Evolutionary conservation across 2,888 invertebrate species (phyloP).

Genomic region (Fissipunctia ypsillon): DNA sequence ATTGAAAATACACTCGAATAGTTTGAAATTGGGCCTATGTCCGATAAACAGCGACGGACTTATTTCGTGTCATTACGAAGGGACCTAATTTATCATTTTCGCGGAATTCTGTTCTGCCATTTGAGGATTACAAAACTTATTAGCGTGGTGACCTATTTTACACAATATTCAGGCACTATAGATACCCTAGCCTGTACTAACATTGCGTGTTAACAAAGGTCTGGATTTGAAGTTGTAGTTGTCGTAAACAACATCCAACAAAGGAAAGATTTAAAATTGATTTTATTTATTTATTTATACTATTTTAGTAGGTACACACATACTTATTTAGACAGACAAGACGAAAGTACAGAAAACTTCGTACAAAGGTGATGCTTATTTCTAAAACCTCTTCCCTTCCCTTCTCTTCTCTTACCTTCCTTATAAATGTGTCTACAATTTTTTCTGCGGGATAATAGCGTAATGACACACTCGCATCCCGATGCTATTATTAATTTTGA

Average conservation of each 20-base stretch:
- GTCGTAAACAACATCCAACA: background rate
- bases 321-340: too few relatives aligned
- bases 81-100: constrained; percentile 35
- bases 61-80: constrained; percentile 4
- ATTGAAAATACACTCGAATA: constrained; percentile 4
- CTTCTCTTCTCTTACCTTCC: too few relatives aligned
- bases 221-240: background rate
- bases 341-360: too few relatives aligned
- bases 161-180: constrained; percentile 13
- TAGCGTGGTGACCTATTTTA: constrained; percentile 32
- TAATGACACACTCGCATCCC: too few relatives aligned
- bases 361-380: too few relatives aligned
- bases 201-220: too few relatives aligned
- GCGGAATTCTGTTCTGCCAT: constrained; percentile 16
- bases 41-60: background rate
- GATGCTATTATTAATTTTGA: background rate
- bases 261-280: too few relatives aligned
- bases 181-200: background rate
- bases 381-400: too few relatives aligned
- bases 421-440: too few relatives aligned
- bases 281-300: too few relatives aligned
- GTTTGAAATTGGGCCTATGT: constrained; percentile 14
- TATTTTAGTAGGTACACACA: too few relatives aligned
- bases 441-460: background rate
- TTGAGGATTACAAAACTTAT: constrained; percentile 41